Evolutionary conservation across 2,113 vertebrate species (phyloP).

Genomic region (Hemibagrus wyckioides): DNA sequence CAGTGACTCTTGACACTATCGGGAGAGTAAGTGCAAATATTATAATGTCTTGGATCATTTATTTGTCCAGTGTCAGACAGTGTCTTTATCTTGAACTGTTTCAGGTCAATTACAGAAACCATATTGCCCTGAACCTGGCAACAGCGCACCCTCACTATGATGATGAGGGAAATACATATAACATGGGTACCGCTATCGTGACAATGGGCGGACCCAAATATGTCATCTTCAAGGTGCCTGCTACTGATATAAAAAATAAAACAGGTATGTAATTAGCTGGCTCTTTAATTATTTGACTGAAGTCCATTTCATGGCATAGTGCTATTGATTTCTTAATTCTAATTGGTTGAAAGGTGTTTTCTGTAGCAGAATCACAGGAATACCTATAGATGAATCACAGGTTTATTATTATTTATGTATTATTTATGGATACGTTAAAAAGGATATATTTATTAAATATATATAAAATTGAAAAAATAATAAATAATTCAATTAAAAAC

Average conservation of each 20-base stretch:
- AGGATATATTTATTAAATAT: too few species aligned
- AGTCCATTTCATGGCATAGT: not conserved
- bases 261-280: not conserved
- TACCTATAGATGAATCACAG: not conserved
- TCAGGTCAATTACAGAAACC: constrained; percentile 88
- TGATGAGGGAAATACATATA: constrained; percentile 82
- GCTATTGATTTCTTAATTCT: not conserved
- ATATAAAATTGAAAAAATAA: too few species aligned
- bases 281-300: not conserved
- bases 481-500: too few species aligned
- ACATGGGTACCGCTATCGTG: constrained; percentile 89
- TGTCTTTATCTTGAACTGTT: constrained; percentile 13
- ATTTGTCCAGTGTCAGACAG: not conserved
- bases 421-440: too few species aligned
- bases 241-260: constrained; percentile 69
- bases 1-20: constrained; percentile 81
- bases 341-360: not conserved
- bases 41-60: not conserved
- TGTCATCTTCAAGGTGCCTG: constrained; percentile 86
- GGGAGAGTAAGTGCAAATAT: constrained; percentile 76
- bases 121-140: constrained; percentile 82
- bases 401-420: not conserved
- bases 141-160: constrained; percentile 96
- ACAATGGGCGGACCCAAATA: constrained; percentile 85
- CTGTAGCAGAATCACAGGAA: not conserved